Percentiles rank a stretch among this genome's conserved stretches.
phyloP scores from a whole-genome alignment of 37 sponge, comb jelly and placozoan species.

The Halichondria panicea region DNA sequence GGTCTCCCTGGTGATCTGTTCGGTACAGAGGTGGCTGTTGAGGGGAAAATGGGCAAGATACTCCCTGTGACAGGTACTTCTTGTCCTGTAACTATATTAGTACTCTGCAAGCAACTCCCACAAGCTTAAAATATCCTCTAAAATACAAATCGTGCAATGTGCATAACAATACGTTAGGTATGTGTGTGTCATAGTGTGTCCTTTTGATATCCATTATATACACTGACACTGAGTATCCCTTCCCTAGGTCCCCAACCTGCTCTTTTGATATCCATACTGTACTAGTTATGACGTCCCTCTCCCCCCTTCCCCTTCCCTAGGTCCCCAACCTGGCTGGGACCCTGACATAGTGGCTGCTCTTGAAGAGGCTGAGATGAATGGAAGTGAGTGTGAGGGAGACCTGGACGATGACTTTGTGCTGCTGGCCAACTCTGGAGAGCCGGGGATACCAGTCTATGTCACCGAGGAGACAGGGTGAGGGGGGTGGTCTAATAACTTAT shows the following conservation, averaged over 20 bases:
- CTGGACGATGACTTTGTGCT: slow-evolving; percentile 95
- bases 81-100: no score
- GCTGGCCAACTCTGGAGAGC: slow-evolving; percentile 56
- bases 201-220: no score
- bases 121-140: no score
- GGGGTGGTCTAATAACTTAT: neutral
- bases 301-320: slow-evolving; percentile 15
- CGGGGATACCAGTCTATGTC: slow-evolving; percentile 56
- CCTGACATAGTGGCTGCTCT: slow-evolving; percentile 96
- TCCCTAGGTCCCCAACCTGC: neutral
- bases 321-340: slow-evolving; percentile 89
- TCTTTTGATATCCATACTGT: neutral
- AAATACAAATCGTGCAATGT: no score
- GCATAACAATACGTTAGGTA: no score
- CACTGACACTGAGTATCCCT: slow-evolving; percentile 5
- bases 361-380: slow-evolving; percentile 72
- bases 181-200: neutral
- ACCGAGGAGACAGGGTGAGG: slow-evolving; percentile 38
- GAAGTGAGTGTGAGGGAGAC: slow-evolving; percentile 37
- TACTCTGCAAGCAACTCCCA: no score
- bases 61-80: no score
- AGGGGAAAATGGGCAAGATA: slow-evolving; percentile 58
- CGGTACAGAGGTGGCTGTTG: slow-evolving; percentile 65
- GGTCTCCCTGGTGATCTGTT: slow-evolving; percentile 71
- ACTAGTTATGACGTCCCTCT: no score